These are phyloP conservation scores for Epinephelus lanceolatus DNA, from an alignment of 2,113 vertebrate genomes.

Conservation along the genomic window DNA sequence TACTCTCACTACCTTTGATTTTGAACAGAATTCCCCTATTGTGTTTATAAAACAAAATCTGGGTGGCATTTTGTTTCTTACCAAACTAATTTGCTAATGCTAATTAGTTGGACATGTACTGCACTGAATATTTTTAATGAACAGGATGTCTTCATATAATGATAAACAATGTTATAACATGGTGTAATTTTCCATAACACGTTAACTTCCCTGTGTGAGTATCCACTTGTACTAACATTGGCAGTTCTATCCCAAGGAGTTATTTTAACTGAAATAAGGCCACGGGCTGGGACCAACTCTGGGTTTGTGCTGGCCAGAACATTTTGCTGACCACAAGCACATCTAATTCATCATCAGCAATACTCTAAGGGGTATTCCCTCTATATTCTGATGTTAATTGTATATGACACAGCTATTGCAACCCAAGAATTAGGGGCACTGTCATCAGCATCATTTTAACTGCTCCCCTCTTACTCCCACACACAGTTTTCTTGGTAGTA, in stretches of 20 bases:
- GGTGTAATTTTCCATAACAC: neutral
- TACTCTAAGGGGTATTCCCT: neutral
- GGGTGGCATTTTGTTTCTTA: neutral
- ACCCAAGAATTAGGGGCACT: neutral
- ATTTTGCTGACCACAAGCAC: neutral
- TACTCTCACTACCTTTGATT: neutral
- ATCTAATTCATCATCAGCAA: neutral
- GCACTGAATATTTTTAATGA: neutral
- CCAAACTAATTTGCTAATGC: neutral
- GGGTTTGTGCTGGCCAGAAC: neutral
- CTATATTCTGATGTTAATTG: neutral
- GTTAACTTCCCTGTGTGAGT: neutral
- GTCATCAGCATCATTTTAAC: neutral
- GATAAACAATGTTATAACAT: neutral
- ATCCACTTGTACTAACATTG: neutral
- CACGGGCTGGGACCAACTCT: neutral
- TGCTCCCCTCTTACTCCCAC: neutral
- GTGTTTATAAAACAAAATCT: neutral
- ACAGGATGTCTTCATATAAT: neutral
- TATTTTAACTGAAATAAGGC: neutral
- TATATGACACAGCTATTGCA: neutral
- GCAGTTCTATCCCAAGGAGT: neutral
- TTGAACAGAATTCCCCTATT: neutral
- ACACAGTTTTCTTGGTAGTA: neutral
- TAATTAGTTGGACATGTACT: neutral